Conservation (phyloP, 64 coral and sea anemone genomes). For the Porites lutea region DNA sequence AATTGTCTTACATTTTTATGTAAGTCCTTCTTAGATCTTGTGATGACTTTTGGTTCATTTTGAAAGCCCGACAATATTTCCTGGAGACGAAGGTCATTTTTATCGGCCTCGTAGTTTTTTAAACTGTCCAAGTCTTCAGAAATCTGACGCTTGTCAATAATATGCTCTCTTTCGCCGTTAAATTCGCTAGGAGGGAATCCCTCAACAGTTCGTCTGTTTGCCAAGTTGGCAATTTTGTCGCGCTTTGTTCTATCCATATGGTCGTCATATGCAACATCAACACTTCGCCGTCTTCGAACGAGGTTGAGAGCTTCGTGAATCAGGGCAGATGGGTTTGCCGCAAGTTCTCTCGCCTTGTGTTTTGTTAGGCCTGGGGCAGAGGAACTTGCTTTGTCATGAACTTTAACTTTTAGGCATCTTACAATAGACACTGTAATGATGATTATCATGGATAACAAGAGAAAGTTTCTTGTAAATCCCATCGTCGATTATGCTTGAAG, state of each 20-base stretch:
- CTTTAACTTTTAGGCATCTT: not conserved
- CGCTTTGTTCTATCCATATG: not conserved
- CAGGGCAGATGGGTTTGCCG: conserved; percentile 19
- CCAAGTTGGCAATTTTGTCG: not conserved
- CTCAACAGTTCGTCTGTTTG: not conserved
- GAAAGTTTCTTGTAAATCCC: not conserved
- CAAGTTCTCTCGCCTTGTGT: conserved; percentile 24
- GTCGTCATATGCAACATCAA: conserved; percentile 30
- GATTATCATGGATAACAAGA: not conserved
- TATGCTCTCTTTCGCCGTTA: not conserved
- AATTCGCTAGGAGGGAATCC: not conserved
- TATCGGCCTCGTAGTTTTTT: not conserved
- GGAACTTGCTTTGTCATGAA: conserved; percentile 17
- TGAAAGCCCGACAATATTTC: not conserved
- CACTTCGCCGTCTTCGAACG: conserved; percentile 12
- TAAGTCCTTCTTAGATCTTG: not conserved
- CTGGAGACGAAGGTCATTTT: not conserved
- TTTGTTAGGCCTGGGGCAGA: conserved; percentile 8
- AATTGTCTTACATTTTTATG: conserved; percentile 1
- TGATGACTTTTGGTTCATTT: not conserved
- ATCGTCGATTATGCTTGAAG: not conserved
- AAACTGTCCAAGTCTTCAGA: conserved; percentile 15
- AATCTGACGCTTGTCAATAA: conserved; percentile 42
- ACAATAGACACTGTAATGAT: not conserved
- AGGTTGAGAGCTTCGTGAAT: conserved; percentile 29